Percentiles rank a stretch among this genome's conserved stretches.
Evolutionary conservation across 92 coral and sea anemone species (phyloP).

Genomic region (Epizoanthus stellaris): DNA sequence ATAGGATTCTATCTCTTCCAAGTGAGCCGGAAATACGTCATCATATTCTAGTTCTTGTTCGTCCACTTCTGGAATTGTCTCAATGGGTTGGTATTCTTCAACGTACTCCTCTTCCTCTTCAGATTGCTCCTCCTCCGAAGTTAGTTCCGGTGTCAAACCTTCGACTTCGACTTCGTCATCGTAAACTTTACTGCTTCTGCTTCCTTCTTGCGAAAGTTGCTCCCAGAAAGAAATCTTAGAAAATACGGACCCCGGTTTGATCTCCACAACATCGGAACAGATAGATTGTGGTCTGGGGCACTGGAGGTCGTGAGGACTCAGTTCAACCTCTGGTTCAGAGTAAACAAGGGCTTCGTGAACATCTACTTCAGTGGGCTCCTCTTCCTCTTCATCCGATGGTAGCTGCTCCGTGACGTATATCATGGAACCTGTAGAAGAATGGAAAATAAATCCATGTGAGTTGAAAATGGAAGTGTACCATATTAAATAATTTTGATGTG

Average conservation of each 20-base stretch:
- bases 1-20: conserved; percentile 49
- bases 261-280: conserved; percentile 37
- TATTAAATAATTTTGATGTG: too few relatives aligned
- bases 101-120: conserved; percentile 63
- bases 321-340: conserved; percentile 54
- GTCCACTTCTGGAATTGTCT: conserved; percentile 42
- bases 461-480: too few relatives aligned
- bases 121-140: conserved; percentile 17
- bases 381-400: conserved; percentile 20
- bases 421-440: conserved; percentile 14
- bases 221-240: conserved; percentile 52
- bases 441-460: not conserved
- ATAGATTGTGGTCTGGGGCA: conserved; percentile 43
- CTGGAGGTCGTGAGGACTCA: conserved; percentile 21
- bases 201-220: conserved; percentile 58
- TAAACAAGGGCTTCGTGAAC: conserved; percentile 39
- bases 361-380: conserved; percentile 54
- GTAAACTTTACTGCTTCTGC: conserved; percentile 48
- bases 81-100: conserved; percentile 64
- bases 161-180: conserved; percentile 27
- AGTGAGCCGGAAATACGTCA: conserved; percentile 88
- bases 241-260: conserved; percentile 40
- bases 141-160: conserved; percentile 8
- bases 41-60: conserved; percentile 75
- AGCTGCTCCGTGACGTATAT: conserved; percentile 51